phyloP scores from a whole-genome alignment of 2,888 invertebrate genomes.

The Linhomoeus sp. region DNA sequence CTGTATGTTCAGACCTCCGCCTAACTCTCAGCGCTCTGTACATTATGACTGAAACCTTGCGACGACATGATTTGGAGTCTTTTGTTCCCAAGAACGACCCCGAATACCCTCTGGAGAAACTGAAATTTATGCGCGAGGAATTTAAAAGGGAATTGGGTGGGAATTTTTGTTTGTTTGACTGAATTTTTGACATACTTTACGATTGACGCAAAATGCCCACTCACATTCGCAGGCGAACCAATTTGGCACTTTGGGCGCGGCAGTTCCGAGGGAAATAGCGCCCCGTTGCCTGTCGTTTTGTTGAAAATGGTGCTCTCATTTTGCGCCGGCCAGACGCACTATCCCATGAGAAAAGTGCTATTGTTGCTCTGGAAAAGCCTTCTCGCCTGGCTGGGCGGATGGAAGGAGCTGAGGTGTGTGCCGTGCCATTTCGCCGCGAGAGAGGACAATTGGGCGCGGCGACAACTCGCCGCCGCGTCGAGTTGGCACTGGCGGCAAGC shows the following conservation, averaged over 20 bases:
- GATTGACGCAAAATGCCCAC: no score
- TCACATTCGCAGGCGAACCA: no score
- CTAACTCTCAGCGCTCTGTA: slow-evolving; percentile 80
- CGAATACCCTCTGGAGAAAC: slow-evolving; percentile 41
- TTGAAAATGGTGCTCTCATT: slow-evolving; percentile 88
- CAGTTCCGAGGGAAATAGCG: no score
- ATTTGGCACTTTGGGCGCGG: no score
- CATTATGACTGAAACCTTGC: slow-evolving; percentile 79
- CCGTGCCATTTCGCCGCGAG: no score
- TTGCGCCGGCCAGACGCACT: slow-evolving; percentile 86
- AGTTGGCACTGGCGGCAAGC: no score
- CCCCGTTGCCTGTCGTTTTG: slow-evolving; percentile 62
- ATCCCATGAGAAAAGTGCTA: slow-evolving; percentile 93
- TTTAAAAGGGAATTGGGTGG: not conserved
- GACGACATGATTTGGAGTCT: slow-evolving; percentile 32
- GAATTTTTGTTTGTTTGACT: slow-evolving; percentile 30
- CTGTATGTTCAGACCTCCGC: slow-evolving; percentile 49
- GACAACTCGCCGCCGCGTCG: no score
- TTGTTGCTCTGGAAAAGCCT: slow-evolving; percentile 85
- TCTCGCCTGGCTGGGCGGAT: slow-evolving; percentile 66
- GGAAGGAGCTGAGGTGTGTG: slow-evolving; percentile 56
- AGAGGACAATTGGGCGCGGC: no score
- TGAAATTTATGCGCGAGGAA: slow-evolving; percentile 17
- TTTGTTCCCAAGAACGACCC: slow-evolving; percentile 28
- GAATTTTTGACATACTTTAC: no score